Conservation (phyloP, 92 coral and sea anemone genomes). For the Phenganax marumi region DNA sequence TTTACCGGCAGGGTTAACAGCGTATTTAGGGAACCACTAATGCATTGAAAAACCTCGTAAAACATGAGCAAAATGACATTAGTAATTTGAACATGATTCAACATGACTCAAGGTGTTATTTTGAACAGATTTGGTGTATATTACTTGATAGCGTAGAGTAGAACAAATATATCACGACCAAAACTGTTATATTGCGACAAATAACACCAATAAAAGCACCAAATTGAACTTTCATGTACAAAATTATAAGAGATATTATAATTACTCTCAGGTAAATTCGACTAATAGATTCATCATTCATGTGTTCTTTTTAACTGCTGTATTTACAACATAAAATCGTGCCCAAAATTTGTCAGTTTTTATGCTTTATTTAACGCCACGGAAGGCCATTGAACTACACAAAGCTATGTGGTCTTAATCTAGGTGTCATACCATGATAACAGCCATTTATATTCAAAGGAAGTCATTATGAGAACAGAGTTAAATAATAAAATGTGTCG, state of each 20-base stretch:
- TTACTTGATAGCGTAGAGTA: neutral
- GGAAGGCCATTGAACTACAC: neutral
- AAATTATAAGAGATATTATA: neutral
- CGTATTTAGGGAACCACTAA: conserved; percentile 17
- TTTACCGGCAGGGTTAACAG: neutral
- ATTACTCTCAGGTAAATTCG: neutral
- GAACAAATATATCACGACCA: neutral
- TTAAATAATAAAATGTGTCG: conserved; percentile 23
- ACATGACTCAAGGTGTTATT: neutral
- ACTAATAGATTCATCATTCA: neutral
- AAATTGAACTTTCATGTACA: neutral
- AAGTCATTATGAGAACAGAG: conserved; percentile 5
- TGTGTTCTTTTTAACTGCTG: no score
- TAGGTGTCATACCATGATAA: conserved; percentile 8
- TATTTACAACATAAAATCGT: conserved; percentile 12
- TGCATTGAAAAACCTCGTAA: neutral
- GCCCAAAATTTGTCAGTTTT: neutral
- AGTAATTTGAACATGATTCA: neutral
- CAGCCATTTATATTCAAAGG: conserved; percentile 20
- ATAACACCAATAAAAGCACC: neutral
- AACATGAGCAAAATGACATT: conserved; percentile 9
- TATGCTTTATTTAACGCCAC: neutral
- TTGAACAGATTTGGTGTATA: neutral
- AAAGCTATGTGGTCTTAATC: neutral
- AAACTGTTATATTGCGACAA: neutral